A percentile compares a stretch with the other conserved stretches of the same genome.
Evolutionary conservation across 2,888 invertebrate genomes (phyloP).

Genomic region (Calameuta pallipes): DNA sequence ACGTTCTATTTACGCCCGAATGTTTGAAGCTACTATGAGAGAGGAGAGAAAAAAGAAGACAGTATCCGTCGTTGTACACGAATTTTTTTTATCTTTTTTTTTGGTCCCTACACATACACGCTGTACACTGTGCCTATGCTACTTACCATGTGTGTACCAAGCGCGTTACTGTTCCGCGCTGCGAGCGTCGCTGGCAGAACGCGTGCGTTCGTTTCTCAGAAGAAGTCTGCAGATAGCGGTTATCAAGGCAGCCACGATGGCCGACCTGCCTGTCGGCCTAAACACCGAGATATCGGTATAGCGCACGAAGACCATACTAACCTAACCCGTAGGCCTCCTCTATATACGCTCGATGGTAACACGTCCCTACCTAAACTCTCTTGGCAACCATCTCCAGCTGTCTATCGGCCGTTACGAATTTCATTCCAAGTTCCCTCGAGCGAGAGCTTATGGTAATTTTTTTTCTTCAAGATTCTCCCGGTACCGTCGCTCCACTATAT

Average conservation of each 20-base stretch:
- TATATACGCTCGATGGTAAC: not conserved
- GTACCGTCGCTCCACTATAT: not conserved
- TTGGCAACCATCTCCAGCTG: not conserved
- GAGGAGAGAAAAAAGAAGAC: not conserved
- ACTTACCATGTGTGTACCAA: not conserved
- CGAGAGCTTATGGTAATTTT: not conserved
- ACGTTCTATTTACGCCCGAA: not conserved
- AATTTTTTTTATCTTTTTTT: not conserved
- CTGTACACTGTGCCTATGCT: not conserved
- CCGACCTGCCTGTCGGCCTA: constrained; percentile 14
- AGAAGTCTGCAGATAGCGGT: constrained; percentile 16
- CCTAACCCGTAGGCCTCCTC: not conserved
- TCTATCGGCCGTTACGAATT: not conserved
- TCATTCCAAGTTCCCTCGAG: not conserved
- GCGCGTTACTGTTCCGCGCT: not conserved
- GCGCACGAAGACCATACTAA: not conserved
- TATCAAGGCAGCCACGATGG: constrained; percentile 21
- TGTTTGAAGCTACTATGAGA: not conserved
- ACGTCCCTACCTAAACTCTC: not conserved
- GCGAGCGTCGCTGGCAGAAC: not conserved
- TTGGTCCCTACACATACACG: not conserved
- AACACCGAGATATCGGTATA: constrained; percentile 16
- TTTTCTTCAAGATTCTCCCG: not conserved
- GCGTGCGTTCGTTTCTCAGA: not conserved
- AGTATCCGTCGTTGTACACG: not conserved